These are phyloP conservation scores for Parazoanthus darwini DNA, from an alignment of 92 coral and sea anemone genomes.

Conservation along the genomic window DNA sequence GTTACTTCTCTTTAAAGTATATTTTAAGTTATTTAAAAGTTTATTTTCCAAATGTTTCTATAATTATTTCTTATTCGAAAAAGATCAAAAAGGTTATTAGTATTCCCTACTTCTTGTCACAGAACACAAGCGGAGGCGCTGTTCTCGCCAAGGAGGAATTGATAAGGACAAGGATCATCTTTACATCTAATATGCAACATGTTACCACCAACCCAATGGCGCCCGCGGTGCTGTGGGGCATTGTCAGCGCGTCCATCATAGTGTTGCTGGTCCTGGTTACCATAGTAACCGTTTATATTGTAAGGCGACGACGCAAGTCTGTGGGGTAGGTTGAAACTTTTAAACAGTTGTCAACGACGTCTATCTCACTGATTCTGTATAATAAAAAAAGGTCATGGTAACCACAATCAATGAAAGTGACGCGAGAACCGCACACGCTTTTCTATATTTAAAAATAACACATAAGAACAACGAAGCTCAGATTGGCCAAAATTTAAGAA, in stretches of 20 bases:
- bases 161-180: conserved; percentile 58
- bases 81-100: neutral
- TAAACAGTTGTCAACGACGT: neutral
- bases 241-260: conserved; percentile 52
- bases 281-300: conserved; percentile 14
- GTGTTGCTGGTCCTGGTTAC: conserved; percentile 47
- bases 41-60: too few relatives aligned
- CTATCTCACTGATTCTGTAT: neutral
- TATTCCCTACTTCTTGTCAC: neutral
- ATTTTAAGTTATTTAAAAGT: too few relatives aligned
- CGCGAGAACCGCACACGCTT: too few relatives aligned
- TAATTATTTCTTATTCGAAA: too few relatives aligned
- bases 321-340: conserved; percentile 25
- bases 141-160: conserved; percentile 67
- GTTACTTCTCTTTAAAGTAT: too few relatives aligned
- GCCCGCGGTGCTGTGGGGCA: conserved; percentile 59
- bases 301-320: conserved; percentile 28
- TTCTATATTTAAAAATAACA: too few relatives aligned
- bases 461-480: too few relatives aligned
- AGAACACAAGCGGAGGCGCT: conserved; percentile 73
- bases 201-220: neutral
- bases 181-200: conserved; percentile 45
- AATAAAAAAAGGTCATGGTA: too few relatives aligned
- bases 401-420: too few relatives aligned
- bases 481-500: too few relatives aligned